A percentile compares a stretch with the other conserved stretches of the same genome.
Conservation (phyloP, 1,140 invertebrate species). For the Ceratina calcarata region DNA sequence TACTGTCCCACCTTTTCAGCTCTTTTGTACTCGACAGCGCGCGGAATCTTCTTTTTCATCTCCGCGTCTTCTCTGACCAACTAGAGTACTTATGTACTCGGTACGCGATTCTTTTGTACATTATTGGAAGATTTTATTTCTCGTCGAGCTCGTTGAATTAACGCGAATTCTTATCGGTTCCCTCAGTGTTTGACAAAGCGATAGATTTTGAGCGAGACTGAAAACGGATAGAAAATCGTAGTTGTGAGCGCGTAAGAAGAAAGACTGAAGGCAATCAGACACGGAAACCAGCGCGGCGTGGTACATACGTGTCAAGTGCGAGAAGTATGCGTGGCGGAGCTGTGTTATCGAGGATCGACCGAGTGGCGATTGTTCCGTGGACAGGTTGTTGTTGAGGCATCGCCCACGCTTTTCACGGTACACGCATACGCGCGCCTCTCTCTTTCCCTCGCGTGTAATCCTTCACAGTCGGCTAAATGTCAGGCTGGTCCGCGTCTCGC, state of each 20-base stretch:
- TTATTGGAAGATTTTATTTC: no score
- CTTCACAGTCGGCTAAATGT: conserved; percentile 58
- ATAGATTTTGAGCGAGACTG: background rate
- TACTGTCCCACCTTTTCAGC: background rate
- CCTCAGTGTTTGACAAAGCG: no score
- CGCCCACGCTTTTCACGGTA: conserved; percentile 56
- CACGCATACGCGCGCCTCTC: conserved; percentile 20
- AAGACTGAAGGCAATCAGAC: background rate
- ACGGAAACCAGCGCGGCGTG: background rate
- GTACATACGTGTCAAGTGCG: conserved; percentile 53
- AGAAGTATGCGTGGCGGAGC: conserved; percentile 47
- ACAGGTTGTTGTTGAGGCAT: conserved; percentile 62
- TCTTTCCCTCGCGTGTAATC: conserved; percentile 44
- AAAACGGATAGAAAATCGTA: background rate
- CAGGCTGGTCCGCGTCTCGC: conserved; percentile 28
- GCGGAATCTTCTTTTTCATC: background rate
- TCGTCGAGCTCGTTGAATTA: no score
- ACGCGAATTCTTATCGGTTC: no score
- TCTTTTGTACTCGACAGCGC: conserved; percentile 3
- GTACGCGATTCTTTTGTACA: no score
- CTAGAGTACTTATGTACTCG: no score
- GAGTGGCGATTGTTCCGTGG: conserved; percentile 63
- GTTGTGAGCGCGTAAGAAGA: background rate
- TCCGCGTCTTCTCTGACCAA: no score
- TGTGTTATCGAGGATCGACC: conserved; percentile 63